phyloP scores from a whole-genome alignment of 2,888 invertebrate genomes.

The Tridacna gigas region DNA sequence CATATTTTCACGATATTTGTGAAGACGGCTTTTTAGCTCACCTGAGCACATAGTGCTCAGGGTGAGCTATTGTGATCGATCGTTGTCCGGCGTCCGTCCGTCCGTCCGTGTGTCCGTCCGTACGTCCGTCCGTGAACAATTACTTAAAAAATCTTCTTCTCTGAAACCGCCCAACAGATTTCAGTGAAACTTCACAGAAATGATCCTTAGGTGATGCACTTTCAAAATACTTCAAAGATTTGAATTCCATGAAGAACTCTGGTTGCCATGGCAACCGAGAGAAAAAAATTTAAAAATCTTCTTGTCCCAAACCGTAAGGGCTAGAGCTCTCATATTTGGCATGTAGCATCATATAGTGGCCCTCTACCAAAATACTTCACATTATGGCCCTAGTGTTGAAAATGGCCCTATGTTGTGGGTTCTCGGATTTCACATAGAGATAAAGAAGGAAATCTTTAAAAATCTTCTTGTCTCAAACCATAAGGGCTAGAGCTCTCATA shows the following conservation, averaged over 20 bases:
- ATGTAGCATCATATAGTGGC: background rate
- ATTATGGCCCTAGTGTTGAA: too few species aligned
- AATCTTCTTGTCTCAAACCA: too few species aligned
- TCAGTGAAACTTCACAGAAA: background rate
- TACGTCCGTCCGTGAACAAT: background rate
- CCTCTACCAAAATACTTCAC: background rate
- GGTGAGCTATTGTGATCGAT: background rate
- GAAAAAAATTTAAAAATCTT: background rate
- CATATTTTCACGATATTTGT: too few species aligned
- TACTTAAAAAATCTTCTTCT: background rate
- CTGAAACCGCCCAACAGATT: background rate
- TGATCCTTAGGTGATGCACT: background rate
- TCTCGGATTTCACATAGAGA: too few species aligned
- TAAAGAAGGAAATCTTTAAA: too few species aligned
- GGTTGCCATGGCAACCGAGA: background rate
- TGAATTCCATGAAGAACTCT: background rate
- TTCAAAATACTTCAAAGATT: background rate
- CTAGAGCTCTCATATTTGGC: background rate
- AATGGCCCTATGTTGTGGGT: too few species aligned
- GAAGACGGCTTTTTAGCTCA: too few species aligned
- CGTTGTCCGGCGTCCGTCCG: background rate
- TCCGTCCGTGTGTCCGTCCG: background rate
- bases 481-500: too few species aligned
- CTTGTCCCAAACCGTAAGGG: background rate
- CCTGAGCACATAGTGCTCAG: background rate